These are phyloP conservation scores for Macheiramphus alcinus DNA, from an alignment of 2,113 vertebrate genomes.

Conservation along the genomic window DNA sequence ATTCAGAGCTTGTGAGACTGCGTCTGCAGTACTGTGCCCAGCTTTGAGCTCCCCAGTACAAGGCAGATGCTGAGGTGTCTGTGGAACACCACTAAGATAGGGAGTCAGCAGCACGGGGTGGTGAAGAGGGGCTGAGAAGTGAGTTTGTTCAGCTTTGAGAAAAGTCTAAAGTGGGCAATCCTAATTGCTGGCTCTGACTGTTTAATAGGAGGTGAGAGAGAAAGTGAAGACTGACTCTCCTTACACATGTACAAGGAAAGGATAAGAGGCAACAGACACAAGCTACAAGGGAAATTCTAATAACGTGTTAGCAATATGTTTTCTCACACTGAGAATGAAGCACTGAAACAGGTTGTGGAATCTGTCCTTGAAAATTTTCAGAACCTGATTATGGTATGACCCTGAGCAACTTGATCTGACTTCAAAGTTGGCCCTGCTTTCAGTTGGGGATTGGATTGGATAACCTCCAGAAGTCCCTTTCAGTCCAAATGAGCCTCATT, in stretches of 20 bases:
- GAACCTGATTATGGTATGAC: neutral
- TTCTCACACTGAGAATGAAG: neutral
- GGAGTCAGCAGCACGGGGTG: neutral
- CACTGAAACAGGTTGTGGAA: neutral
- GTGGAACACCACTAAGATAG: neutral
- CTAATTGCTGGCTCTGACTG: neutral
- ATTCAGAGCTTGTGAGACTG: neutral
- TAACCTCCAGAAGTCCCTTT: conserved; percentile 28
- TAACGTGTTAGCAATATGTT: neutral
- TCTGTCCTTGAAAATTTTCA: neutral
- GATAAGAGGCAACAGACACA: neutral
- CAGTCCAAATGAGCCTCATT: neutral
- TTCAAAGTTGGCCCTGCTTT: conserved; percentile 22
- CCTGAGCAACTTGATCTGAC: neutral
- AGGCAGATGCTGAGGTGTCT: neutral
- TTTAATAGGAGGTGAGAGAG: neutral
- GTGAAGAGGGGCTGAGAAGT: neutral
- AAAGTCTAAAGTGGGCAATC: neutral
- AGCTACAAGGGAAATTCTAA: neutral
- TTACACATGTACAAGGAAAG: neutral
- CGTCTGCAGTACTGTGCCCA: fast-evolving
- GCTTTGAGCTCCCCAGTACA: neutral
- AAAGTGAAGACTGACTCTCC: neutral
- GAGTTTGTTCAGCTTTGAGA: neutral
- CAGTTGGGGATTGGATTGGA: neutral